These are phyloP conservation scores for Sapayoa aenigma DNA, from an alignment of 2,113 vertebrate species.

Conservation along the genomic window DNA sequence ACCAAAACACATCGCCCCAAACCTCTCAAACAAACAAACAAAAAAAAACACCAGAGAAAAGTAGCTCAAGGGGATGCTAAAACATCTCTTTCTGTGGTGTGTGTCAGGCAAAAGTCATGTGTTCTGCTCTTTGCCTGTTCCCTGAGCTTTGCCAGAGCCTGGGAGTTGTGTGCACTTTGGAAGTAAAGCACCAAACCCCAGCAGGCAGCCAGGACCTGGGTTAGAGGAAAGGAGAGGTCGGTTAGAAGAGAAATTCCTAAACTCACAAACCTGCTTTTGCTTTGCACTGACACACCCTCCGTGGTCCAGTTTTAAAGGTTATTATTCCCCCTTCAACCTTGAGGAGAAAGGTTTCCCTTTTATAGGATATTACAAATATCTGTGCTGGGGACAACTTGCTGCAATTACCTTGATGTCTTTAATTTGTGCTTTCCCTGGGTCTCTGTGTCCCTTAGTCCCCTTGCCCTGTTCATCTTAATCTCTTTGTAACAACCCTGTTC, in stretches of 20 bases:
- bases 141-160: neutral
- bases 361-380: neutral
- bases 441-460: neutral
- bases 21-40: neutral
- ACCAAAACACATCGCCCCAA: neutral
- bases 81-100: neutral
- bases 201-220: neutral
- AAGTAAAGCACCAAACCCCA: neutral
- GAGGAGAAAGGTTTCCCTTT: neutral
- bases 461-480: neutral
- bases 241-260: neutral
- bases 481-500: neutral
- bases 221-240: neutral
- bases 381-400: rapidly evolving
- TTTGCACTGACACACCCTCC: neutral
- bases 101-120: neutral
- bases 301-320: no score
- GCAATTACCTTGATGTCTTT: neutral
- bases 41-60: neutral
- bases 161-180: neutral
- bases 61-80: neutral
- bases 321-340: neutral
- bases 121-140: neutral
- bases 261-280: neutral
- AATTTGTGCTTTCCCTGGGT: neutral